These are phyloP conservation scores for Rhagoletis zephyria DNA, from an alignment of 1,140 invertebrate species.

Conservation along the genomic window DNA sequence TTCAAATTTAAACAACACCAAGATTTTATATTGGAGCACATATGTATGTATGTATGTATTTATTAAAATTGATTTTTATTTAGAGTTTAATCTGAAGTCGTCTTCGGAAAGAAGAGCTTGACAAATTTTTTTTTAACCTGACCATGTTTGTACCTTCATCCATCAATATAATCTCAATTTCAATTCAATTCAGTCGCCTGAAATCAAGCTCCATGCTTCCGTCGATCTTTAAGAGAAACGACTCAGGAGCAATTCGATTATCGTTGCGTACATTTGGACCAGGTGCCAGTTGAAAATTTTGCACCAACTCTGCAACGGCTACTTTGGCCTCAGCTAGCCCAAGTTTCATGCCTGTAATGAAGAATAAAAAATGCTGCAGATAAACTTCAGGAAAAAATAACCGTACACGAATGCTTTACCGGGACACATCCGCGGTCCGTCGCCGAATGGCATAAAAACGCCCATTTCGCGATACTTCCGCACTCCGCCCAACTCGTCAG, in stretches of 20 bases:
- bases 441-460: slow-evolving; percentile 78
- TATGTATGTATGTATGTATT: too few species aligned
- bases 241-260: slow-evolving; percentile 4
- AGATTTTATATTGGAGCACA: too few species aligned
- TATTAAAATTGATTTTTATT: too few species aligned
- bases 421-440: slow-evolving; percentile 79
- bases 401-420: slow-evolving; percentile 64
- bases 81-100: too few species aligned
- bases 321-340: slow-evolving; percentile 54
- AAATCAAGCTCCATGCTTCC: not conserved
- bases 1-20: too few species aligned
- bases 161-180: too few species aligned
- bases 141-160: too few species aligned
- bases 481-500: slow-evolving; percentile 64
- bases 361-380: too few species aligned
- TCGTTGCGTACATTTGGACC: not conserved
- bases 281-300: not conserved
- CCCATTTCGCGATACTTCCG: slow-evolving; percentile 66
- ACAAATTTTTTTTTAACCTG: too few species aligned
- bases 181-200: not conserved
- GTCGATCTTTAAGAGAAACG: slow-evolving; percentile 25
- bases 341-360: slow-evolving; percentile 55
- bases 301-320: slow-evolving; percentile 31
- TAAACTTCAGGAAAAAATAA: too few species aligned
- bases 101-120: too few species aligned